Percentiles rank a stretch among this genome's conserved stretches.
Conservation (phyloP, 2,113 vertebrate genomes). For the Myotis brandtii region DNA sequence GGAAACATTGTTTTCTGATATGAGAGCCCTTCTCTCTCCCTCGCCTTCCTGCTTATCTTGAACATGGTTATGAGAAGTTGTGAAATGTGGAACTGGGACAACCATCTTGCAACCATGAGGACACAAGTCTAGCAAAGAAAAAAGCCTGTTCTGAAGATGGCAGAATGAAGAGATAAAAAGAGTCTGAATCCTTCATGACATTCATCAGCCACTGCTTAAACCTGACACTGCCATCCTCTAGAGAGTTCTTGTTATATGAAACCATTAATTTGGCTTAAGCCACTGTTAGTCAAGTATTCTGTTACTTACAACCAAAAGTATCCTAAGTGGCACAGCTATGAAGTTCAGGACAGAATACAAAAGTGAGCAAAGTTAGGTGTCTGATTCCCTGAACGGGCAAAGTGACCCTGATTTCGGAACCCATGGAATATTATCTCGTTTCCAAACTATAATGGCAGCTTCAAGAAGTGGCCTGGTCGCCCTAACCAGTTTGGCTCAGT, state of each 20-base stretch:
- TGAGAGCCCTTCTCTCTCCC: not conserved
- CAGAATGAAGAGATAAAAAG: conserved; percentile 7
- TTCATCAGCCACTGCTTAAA: not conserved
- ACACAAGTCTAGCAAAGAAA: not conserved
- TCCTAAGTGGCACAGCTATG: not conserved
- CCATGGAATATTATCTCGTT: not conserved
- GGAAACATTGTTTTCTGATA: conserved; percentile 10
- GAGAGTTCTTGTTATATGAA: not conserved
- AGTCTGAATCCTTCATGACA: not conserved
- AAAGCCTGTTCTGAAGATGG: not conserved
- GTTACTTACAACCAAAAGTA: not conserved
- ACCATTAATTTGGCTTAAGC: not conserved
- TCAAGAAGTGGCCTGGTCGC: not conserved
- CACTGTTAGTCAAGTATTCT: not conserved
- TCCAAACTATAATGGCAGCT: not conserved
- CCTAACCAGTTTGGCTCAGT: too few relatives aligned
- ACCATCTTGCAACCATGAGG: not conserved
- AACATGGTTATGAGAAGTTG: not conserved
- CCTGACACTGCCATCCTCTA: not conserved
- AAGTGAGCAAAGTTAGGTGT: not conserved
- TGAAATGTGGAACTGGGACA: conserved; percentile 36
- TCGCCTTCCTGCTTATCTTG: not conserved
- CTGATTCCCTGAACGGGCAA: conserved; percentile 20
- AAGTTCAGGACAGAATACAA: conserved; percentile 16
- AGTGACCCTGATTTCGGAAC: not conserved